Percentiles rank a stretch among this genome's conserved stretches.
These are phyloP conservation scores for Lithophane ornitopus DNA, from an alignment of 2,888 invertebrate species.

Conservation along the genomic window DNA sequence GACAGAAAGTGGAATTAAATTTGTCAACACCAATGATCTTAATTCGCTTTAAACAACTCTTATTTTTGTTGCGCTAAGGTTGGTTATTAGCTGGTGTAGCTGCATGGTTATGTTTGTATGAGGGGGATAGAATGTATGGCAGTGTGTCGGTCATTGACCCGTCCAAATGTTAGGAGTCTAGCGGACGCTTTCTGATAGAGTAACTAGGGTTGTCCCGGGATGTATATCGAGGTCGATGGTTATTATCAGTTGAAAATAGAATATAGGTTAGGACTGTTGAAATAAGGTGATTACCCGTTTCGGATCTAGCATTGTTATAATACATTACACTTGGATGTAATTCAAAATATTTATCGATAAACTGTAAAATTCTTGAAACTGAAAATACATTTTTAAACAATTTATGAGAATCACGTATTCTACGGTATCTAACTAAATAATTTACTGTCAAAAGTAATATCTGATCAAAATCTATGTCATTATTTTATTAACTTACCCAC, in stretches of 20 bases:
- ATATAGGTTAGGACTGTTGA: constrained; percentile 51
- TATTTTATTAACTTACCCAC: too few relatives aligned
- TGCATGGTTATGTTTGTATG: constrained; percentile 52
- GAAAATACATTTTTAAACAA: not conserved
- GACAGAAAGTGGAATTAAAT: constrained; percentile 58
- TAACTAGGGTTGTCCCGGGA: constrained; percentile 73
- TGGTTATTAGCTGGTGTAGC: constrained; percentile 47
- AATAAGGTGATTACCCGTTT: constrained; percentile 33
- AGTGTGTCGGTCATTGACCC: constrained; percentile 87
- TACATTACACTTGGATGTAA: not conserved
- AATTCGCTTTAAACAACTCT: constrained; percentile 16
- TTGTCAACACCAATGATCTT: constrained; percentile 47
- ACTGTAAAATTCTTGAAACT: not conserved
- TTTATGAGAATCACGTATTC: not conserved
- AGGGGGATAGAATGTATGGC: constrained; percentile 82
- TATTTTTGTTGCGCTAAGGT: constrained; percentile 48
- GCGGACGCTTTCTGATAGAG: constrained; percentile 80
- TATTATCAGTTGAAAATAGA: constrained; percentile 54
- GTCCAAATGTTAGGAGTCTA: constrained; percentile 78
- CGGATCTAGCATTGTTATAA: not conserved
- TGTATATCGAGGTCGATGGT: constrained; percentile 66
- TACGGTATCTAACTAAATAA: too few relatives aligned
- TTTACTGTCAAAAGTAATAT: too few relatives aligned
- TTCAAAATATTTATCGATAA: not conserved
- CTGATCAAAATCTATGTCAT: too few relatives aligned